A percentile compares a stretch with the other conserved stretches of the same genome.
phyloP scores from a whole-genome alignment of 2,113 vertebrate genomes.

The Trogon surrucura region DNA sequence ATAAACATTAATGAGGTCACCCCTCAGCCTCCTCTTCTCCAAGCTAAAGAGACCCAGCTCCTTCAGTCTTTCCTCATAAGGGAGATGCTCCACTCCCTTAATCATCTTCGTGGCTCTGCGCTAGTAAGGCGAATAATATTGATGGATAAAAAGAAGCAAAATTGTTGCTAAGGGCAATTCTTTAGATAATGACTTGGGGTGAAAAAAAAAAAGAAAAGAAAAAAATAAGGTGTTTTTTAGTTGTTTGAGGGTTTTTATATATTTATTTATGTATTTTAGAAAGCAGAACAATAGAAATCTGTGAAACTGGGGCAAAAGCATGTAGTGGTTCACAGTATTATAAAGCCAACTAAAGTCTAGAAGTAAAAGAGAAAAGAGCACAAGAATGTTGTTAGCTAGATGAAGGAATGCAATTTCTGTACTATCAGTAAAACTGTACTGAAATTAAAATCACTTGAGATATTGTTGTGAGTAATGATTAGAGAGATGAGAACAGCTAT shows the following conservation, averaged over 20 bases:
- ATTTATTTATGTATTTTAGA: neutral
- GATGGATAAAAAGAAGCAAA: neutral
- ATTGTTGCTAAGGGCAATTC: neutral
- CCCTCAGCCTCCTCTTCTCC: too few species aligned
- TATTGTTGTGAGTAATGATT: neutral
- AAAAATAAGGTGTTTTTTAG: accelerated
- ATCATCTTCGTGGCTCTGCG: too few species aligned
- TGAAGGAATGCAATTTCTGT: neutral
- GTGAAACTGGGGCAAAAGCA: neutral
- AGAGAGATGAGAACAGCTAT: neutral
- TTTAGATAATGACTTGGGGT: neutral
- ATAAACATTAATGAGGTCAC: too few species aligned
- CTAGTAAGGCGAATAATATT: neutral
- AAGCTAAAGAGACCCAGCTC: too few species aligned
- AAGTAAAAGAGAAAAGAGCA: neutral
- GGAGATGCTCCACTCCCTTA: too few species aligned
- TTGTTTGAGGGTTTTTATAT: neutral
- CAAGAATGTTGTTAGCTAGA: neutral
- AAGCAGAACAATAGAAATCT: neutral
- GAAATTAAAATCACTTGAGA: constrained; percentile 28
- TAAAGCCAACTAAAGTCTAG: neutral
- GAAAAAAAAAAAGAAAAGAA: neutral
- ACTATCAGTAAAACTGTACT: neutral
- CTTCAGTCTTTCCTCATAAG: too few species aligned
- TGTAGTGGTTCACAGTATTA: neutral